Conservation (phyloP, 30 jellyfish, hydroid and myxozoan species). For the Aurelia aurita complex sp. Pacific region DNA sequence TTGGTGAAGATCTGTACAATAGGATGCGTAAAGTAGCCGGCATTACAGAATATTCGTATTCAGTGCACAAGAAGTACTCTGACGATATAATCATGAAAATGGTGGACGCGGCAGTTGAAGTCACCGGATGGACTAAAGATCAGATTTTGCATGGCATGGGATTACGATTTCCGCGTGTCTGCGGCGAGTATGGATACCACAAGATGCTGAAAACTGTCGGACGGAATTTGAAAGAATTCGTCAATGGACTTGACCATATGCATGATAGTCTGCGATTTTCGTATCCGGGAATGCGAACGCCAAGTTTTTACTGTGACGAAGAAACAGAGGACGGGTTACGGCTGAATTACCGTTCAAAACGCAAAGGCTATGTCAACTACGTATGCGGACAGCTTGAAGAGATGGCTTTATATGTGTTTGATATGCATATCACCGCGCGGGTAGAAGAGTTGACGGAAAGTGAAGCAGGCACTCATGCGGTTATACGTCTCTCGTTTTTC, state of each 20-base stretch:
- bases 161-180: slow-evolving; percentile 32
- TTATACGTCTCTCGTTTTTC: slow-evolving; percentile 19
- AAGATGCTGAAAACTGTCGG: slow-evolving; percentile 66
- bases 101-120: slow-evolving; percentile 39
- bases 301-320: slow-evolving; percentile 58
- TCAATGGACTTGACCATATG: slow-evolving; percentile 68
- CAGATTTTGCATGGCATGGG: slow-evolving; percentile 63
- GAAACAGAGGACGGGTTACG: slow-evolving; percentile 55
- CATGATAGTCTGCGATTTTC: slow-evolving; percentile 62
- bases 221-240: slow-evolving; percentile 57
- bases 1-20: slow-evolving; percentile 36
- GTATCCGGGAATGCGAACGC: slow-evolving; percentile 71
- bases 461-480: slow-evolving; percentile 45
- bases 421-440: slow-evolving; percentile 26
- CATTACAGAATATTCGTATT: slow-evolving; percentile 28
- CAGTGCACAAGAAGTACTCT: slow-evolving; percentile 45
- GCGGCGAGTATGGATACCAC: slow-evolving; percentile 65
- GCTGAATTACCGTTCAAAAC: slow-evolving; percentile 65
- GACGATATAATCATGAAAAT: slow-evolving; percentile 29
- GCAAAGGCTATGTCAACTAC: slow-evolving; percentile 45
- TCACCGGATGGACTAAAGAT: slow-evolving; percentile 45
- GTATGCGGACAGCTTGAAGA: slow-evolving; percentile 67
- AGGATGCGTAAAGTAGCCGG: slow-evolving; percentile 48
- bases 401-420: slow-evolving; percentile 35
- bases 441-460: slow-evolving; percentile 20